Conservation (phyloP, 2,888 invertebrate species). For the Sesia bembeciformis region DNA sequence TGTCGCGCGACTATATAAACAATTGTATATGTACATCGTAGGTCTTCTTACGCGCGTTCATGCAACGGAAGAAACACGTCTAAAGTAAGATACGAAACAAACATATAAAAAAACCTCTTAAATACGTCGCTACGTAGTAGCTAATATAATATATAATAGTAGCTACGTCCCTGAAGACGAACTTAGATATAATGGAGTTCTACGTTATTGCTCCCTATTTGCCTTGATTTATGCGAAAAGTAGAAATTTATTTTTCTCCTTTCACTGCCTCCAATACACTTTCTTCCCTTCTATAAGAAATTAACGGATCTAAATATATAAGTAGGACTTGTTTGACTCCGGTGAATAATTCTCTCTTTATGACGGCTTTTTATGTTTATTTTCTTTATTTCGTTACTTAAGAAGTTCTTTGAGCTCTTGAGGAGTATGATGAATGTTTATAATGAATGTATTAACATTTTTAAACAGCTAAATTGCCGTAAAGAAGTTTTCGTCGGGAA, state of each 20-base stretch:
- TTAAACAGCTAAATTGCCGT: not conserved
- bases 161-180: too few species aligned
- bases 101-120: too few species aligned
- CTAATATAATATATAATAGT: too few species aligned
- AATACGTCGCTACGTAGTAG: too few species aligned
- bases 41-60: too few species aligned
- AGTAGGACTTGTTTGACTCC: not conserved
- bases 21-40: too few species aligned
- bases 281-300: not conserved
- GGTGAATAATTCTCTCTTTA: not conserved
- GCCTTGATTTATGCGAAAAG: slow-evolving; percentile 8
- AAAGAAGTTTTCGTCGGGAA: too few species aligned
- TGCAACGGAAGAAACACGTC: too few species aligned
- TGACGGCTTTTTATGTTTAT: not conserved
- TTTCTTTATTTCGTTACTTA: not conserved
- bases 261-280: not conserved
- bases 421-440: not conserved
- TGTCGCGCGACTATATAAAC: too few species aligned
- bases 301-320: not conserved
- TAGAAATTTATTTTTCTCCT: slow-evolving; percentile 5
- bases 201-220: slow-evolving; percentile 3
- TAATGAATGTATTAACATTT: not conserved
- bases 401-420: not conserved
- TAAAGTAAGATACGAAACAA: too few species aligned
- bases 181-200: too few species aligned